Evolutionary conservation across 1,140 invertebrate genomes (phyloP), one percentile per base, ranked within the genome.

Genomic region (Pomacea maculata): DNA sequence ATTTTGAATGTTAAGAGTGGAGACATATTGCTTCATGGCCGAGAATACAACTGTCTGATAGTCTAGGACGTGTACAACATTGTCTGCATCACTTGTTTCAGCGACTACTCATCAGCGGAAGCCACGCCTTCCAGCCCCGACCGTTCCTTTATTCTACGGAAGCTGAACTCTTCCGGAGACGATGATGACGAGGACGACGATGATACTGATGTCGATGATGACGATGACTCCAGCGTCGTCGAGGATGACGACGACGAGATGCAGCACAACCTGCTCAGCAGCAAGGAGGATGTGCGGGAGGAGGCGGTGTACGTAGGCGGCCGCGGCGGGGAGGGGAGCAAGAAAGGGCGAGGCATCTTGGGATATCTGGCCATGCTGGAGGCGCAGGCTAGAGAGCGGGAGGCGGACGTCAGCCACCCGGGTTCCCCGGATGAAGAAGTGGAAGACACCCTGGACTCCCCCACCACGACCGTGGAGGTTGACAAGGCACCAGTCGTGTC

Each of bases 321-420:
- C 34, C 72, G 70, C 4, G 78, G 77, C 6, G 19, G n/a, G 25
- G 55, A 70, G 29, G 71, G 61, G 45, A 71, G 71, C 54, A 83
- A 83, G 70, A 83, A 85, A 78, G 77, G 83, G 14, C 77, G 81
- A 11, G 85, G 87, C 3, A 88, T 89, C 75, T 76, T 89, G 68
- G 86, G 85, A 29, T 89, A 89, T 74, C 86, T 88, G 76, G 84
- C 86, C 72, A 86, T 86, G 85, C 78, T 88, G 78, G 87, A 88
- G 77, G 79, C 83, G 21, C 87, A 88, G 78, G 87, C 87, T 1
- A 81, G 82, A 45, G 87, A 86, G 67, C 80, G 80, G 21, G 75
- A 79, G 21, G 55, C 70, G n/a, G 76, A 75, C 57, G 29, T 82
- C 1, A 78, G 82, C 14, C 80, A 25, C n/a, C 79, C 81, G 25